Conservation (phyloP, 2,888 invertebrate species). For the Chloromyia formosa region DNA sequence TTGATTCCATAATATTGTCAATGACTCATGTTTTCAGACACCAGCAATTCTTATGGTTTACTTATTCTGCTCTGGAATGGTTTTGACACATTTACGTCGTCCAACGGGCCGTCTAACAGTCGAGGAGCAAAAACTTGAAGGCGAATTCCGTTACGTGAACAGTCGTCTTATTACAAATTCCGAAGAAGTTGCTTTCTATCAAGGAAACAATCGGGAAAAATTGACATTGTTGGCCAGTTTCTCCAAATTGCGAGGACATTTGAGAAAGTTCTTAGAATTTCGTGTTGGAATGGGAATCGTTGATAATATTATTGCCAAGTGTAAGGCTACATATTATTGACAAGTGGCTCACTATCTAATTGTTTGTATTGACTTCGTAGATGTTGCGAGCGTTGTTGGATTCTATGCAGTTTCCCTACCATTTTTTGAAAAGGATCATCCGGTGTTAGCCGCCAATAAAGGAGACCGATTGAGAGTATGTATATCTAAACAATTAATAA, state of each 20-base stretch:
- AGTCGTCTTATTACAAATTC: slow-evolving; percentile 96
- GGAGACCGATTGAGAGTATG: slow-evolving; percentile 81
- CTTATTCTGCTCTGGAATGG: slow-evolving; percentile 83
- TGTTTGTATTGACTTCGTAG: slow-evolving; percentile 65
- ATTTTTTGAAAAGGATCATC: slow-evolving; percentile 82
- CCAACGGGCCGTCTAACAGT: slow-evolving; percentile 91
- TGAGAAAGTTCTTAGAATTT: slow-evolving; percentile 88
- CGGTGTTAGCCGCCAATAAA: slow-evolving; percentile 73
- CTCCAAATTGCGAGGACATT: slow-evolving; percentile 84
- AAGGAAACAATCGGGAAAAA: slow-evolving; percentile 88
- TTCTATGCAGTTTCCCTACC: slow-evolving; percentile 95
- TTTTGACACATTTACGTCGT: slow-evolving; percentile 85
- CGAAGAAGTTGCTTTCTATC: slow-evolving; percentile 81
- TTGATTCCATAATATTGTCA: not conserved
- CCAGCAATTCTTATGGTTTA: slow-evolving; percentile 90
- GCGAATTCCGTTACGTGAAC: slow-evolving; percentile 97
- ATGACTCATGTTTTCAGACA: slow-evolving; percentile 69
- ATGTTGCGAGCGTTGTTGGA: slow-evolving; percentile 94
- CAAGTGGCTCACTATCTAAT: not conserved
- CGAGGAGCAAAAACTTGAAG: slow-evolving; percentile 96
- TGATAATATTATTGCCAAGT: slow-evolving; percentile 97
- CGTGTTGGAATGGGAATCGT: slow-evolving; percentile 91
- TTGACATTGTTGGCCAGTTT: slow-evolving; percentile 88
- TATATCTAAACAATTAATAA: too few species aligned
- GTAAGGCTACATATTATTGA: slow-evolving; percentile 66